A percentile compares a stretch with the other conserved stretches of the same genome.
Conservation (phyloP, 2,888 invertebrate species). For the Pterobdella sp. region DNA sequence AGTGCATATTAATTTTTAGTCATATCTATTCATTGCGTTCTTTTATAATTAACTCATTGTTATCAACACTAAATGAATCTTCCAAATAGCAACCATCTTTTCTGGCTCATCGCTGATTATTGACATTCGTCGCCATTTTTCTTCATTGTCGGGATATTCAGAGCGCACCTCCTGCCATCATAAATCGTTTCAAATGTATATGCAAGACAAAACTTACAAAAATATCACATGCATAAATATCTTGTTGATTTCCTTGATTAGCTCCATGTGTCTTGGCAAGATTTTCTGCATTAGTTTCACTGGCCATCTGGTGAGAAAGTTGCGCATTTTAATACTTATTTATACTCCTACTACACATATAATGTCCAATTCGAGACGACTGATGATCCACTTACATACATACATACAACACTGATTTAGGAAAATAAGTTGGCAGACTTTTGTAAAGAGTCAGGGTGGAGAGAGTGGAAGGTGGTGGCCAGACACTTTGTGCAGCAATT, state of each 20-base stretch:
- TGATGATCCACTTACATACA: too few species aligned
- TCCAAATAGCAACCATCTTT: constrained; percentile 92
- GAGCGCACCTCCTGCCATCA: constrained; percentile 55
- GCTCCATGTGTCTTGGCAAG: constrained; percentile 87
- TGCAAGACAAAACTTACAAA: constrained; percentile 38
- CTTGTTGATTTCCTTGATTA: constrained; percentile 94
- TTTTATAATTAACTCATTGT: background rate
- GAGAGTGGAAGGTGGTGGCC: constrained; percentile 98
- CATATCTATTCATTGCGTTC: background rate
- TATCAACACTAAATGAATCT: background rate
- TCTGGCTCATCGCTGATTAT: constrained; percentile 88
- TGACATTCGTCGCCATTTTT: constrained; percentile 66
- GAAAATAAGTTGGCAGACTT: too few species aligned
- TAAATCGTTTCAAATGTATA: too few species aligned
- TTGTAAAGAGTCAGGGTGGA: constrained; percentile 94
- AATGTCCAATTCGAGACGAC: too few species aligned
- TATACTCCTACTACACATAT: too few species aligned
- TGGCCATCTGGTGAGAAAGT: constrained; percentile 57
- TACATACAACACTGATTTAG: too few species aligned
- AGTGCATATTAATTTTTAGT: background rate
- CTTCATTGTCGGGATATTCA: constrained; percentile 72
- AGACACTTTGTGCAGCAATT: constrained; percentile 74
- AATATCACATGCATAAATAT: constrained; percentile 48
- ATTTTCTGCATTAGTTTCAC: constrained; percentile 68
- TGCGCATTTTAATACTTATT: too few species aligned